phyloP scores from a whole-genome alignment of 2,113 vertebrate genomes.

The Lampris incognitus region DNA sequence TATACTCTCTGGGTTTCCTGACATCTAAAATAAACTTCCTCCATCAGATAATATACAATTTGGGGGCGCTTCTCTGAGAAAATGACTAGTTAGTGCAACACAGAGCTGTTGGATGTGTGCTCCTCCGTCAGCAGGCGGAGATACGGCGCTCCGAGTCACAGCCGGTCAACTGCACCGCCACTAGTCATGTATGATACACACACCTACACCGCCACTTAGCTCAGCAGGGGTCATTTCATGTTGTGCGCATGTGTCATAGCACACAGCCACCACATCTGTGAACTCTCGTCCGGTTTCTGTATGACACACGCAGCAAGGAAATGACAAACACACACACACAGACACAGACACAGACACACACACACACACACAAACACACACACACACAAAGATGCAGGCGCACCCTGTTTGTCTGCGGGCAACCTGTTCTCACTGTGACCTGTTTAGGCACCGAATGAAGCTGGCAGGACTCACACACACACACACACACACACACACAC shows the following conservation, averaged over 20 bases:
- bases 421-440: constrained; percentile 72
- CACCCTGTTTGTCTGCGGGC: constrained; percentile 75
- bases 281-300: constrained; percentile 54
- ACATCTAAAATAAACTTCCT: constrained; percentile 49
- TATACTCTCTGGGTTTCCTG: constrained; percentile 21
- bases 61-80: constrained; percentile 37
- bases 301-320: constrained; percentile 52
- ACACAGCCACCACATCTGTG: constrained; percentile 60
- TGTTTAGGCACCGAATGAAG: constrained; percentile 51
- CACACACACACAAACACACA: constrained; percentile 39
- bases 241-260: constrained; percentile 53
- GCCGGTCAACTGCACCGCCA: constrained; percentile 26
- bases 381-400: constrained; percentile 47
- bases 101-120: background rate
- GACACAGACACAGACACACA: no score
- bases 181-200: constrained; percentile 50
- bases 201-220: constrained; percentile 29
- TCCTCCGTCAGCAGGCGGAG: constrained; percentile 7
- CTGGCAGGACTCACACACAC: constrained; percentile 65
- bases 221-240: constrained; percentile 41
- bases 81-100: constrained; percentile 36
- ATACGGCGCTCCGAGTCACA: constrained; percentile 26
- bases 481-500: constrained; percentile 24
- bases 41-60: constrained; percentile 39
- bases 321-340: constrained; percentile 35